Evolutionary conservation across 1,140 invertebrate genomes (phyloP).

Genomic region (Zaprionus kolodkinae): DNA sequence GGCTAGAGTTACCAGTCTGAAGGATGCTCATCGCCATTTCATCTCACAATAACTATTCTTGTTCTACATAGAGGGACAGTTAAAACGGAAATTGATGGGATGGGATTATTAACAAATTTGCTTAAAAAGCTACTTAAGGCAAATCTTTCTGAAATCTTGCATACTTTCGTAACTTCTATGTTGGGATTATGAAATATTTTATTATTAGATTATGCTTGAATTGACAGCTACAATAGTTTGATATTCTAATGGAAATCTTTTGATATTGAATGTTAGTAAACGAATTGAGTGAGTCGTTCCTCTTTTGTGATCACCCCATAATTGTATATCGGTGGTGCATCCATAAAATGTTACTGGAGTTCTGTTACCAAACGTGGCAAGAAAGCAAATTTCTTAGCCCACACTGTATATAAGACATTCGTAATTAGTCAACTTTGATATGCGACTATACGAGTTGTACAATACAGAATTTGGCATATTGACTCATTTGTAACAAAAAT

Average conservation of each 20-base stretch:
- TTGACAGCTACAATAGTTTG: not conserved
- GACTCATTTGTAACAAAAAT: not conserved
- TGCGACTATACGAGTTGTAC: not conserved
- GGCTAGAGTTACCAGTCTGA: not conserved
- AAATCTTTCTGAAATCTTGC: not conserved
- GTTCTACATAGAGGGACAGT: not conserved
- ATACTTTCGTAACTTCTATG: not conserved
- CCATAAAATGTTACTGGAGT: not conserved
- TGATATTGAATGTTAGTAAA: not conserved
- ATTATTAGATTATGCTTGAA: not conserved
- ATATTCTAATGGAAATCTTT: not conserved
- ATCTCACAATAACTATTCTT: slow-evolving; percentile 14
- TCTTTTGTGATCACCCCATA: not conserved
- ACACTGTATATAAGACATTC: not conserved
- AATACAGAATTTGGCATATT: not conserved
- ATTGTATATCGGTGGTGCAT: not conserved
- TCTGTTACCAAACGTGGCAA: not conserved
- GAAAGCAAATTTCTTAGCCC: not conserved
- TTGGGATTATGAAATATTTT: not conserved
- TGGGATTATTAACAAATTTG: not conserved
- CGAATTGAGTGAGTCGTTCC: not conserved
- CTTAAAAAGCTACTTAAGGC: not conserved
- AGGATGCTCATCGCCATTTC: not conserved
- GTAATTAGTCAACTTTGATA: not conserved
- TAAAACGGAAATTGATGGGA: too few species aligned